phyloP scores from a whole-genome alignment of 2,888 invertebrate species.

The Meloe dianella region DNA sequence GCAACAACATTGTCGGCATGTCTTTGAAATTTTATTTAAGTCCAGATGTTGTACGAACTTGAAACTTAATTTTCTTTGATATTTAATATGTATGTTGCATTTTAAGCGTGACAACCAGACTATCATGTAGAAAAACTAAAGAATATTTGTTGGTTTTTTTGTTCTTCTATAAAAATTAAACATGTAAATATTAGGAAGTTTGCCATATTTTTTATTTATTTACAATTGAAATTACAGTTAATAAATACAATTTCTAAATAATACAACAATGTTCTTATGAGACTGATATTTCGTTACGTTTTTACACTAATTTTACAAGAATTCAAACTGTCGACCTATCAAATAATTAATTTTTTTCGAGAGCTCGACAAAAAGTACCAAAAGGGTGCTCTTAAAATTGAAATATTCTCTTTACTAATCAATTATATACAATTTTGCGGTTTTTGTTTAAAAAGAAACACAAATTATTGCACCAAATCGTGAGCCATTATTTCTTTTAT shows the following conservation, averaged over 20 bases:
- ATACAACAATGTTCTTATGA: conserved; percentile 27
- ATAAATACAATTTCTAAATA: conserved; percentile 38
- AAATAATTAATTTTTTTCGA: conserved; percentile 11
- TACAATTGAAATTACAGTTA: conserved; percentile 44
- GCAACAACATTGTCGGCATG: conserved; percentile 28
- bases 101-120: conserved; percentile 41
- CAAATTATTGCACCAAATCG: conserved; percentile 24
- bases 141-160: conserved; percentile 16
- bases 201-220: conserved; percentile 43
- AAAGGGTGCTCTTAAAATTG: neutral
- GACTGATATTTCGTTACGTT: conserved; percentile 8
- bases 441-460: neutral
- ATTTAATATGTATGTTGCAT: conserved; percentile 30
- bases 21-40: conserved; percentile 14
- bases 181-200: conserved; percentile 36
- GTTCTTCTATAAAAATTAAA: neutral
- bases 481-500: conserved; percentile 11
- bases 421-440: conserved; percentile 16
- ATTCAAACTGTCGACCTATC: conserved; percentile 1
- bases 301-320: conserved; percentile 30
- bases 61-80: conserved; percentile 29
- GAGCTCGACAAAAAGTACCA: neutral
- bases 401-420: neutral
- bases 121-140: conserved; percentile 38
- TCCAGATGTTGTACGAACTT: conserved; percentile 24